Percentiles rank a stretch among this genome's conserved stretches.
Conservation (phyloP, 2,888 invertebrate species). For the Camponotus fellah region DNA sequence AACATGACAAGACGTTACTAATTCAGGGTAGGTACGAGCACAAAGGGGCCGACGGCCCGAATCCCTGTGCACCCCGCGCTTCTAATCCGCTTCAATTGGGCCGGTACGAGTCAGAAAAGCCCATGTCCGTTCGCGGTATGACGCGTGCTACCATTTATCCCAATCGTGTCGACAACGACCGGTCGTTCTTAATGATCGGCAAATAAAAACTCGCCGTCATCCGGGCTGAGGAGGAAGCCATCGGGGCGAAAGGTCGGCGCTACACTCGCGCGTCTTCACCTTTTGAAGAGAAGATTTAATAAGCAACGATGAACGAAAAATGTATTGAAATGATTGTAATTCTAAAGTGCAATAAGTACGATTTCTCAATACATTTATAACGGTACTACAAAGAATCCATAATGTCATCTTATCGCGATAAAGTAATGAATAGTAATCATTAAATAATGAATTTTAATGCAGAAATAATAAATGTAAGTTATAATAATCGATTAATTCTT, state of each 20-base stretch:
- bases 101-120: slow-evolving; percentile 73
- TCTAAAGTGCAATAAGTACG: not conserved
- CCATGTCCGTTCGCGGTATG: slow-evolving; percentile 78
- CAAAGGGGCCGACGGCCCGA: slow-evolving; percentile 84
- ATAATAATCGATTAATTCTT: not conserved
- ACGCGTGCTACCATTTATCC: slow-evolving; percentile 86
- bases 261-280: slow-evolving; percentile 63
- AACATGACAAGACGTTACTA: slow-evolving; percentile 84
- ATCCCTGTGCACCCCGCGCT: slow-evolving; percentile 82
- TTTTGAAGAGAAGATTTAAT: slow-evolving; percentile 30
- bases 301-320: not conserved
- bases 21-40: slow-evolving; percentile 83
- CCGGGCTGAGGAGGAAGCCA: slow-evolving; percentile 81
- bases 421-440: not conserved
- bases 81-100: slow-evolving; percentile 85
- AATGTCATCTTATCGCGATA: not conserved
- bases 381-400: not conserved
- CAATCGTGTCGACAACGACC: slow-evolving; percentile 82
- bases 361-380: not conserved
- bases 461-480: not conserved
- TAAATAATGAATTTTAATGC: not conserved
- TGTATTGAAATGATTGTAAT: not conserved
- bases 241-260: slow-evolving; percentile 67
- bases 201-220: slow-evolving; percentile 83
- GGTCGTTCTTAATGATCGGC: slow-evolving; percentile 83